phyloP scores from a whole-genome alignment of 2,888 invertebrate genomes.

The Sarcophaga rosellei region DNA sequence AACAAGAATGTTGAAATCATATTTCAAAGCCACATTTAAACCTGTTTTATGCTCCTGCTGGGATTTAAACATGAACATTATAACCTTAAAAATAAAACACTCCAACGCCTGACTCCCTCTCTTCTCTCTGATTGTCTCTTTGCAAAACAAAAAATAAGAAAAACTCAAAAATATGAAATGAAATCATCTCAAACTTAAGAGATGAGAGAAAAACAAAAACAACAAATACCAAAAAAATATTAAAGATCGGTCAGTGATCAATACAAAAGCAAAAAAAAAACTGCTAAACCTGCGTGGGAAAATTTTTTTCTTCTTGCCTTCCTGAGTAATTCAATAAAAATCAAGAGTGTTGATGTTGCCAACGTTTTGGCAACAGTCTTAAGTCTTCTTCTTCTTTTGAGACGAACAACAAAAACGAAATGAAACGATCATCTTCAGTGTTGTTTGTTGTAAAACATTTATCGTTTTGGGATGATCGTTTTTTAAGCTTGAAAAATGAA shows the following conservation, averaged over 20 bases:
- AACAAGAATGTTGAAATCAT: neutral
- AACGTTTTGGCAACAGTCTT: neutral
- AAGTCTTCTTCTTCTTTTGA: neutral
- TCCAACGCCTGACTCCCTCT: conserved; percentile 40
- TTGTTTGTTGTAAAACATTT: conserved; percentile 34
- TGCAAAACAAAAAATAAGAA: neutral
- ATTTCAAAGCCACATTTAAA: neutral
- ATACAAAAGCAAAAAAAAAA: neutral
- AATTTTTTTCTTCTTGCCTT: conserved; percentile 37
- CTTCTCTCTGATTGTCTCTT: neutral
- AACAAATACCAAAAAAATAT: neutral
- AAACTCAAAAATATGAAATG: neutral
- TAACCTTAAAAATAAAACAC: neutral
- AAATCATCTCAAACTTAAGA: conserved; percentile 6
- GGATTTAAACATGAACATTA: neutral
- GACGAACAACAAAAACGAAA: neutral
- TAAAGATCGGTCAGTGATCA: conserved; percentile 27
- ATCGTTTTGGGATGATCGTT: conserved; percentile 59
- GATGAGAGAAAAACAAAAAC: neutral
- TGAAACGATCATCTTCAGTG: conserved; percentile 46
- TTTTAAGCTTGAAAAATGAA: conserved; percentile 54
- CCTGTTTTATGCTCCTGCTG: conserved; percentile 15
- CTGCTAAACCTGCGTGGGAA: conserved; percentile 62
- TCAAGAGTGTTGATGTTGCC: conserved; percentile 56
- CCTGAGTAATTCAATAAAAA: conserved; percentile 50